Base-by-base conservation (phyloP, 2,113 vertebrate species). In the Alligator sinensis region DNA sequence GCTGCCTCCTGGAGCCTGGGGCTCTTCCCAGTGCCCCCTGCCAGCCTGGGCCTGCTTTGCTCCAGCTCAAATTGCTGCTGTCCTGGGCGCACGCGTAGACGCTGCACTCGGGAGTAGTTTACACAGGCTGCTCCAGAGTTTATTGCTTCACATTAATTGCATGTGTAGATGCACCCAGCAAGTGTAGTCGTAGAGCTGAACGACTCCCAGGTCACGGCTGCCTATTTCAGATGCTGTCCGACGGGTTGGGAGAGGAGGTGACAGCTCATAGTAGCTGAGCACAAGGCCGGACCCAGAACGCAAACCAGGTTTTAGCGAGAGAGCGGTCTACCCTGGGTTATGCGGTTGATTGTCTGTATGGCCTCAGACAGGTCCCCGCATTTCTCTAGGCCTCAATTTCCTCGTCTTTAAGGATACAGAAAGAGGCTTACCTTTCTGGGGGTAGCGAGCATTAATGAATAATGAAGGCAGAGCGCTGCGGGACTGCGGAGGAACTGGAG, bases 191-290 rank as follows among this genome's bases (percentile, higher is more conserved):
- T 86, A 88, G 79, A 83, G 91, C 88, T 88, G 94, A 95, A 95
- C 95, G 81, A 57, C 78, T 93, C 95, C 92, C 80, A 58, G 94
- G 89, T 74, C 84, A 93, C 80, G 91, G 70, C 92, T 96, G 89
- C 62, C 5, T 86, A 68, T 72, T 93, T 95, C 88, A 89, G 77
- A 63, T 88, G 77, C 87, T 88, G 88, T 70, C 54, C 58, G 93
- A 83, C 85, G 84, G 64, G 54, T 19, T 74, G 82, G 92, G 68
- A 84, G 30, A 11, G 60, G 93, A 79, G 91, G 85, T 85, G 68
- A 87, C 90, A 93, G 38, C 77, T 82, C 93, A 89, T 84, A 92
- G 63, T 17, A 47, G 55, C 88, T 93, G 66, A 81, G 74, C 1
- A 0, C 28, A 17, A 27, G 24, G 66, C 83, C 87, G 80, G 0